Evolutionary conservation across 2,888 invertebrate genomes (phyloP).

Genomic region (Ectemnius continuus): DNA sequence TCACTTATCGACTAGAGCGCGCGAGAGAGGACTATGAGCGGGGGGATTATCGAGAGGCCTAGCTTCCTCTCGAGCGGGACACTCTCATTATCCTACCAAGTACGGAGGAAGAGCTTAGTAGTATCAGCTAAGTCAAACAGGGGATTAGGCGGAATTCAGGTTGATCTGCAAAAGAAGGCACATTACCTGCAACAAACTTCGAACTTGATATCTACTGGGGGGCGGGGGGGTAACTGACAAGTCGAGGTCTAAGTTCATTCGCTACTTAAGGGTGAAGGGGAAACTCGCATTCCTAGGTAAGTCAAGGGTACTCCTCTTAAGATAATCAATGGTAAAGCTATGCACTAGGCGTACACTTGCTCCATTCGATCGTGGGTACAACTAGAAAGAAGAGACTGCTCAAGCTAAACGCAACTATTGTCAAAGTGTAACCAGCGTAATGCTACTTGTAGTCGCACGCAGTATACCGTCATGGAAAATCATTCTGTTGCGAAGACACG

Average conservation of each 20-base stretch:
- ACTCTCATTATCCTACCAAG: constrained; percentile 8
- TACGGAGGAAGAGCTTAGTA: neutral
- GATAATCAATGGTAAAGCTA: neutral
- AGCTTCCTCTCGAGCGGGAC: neutral
- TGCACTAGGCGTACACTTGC: neutral
- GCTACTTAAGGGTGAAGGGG: neutral
- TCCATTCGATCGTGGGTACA: neutral
- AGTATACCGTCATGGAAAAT: constrained; percentile 12
- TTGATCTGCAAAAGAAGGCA: constrained; percentile 6
- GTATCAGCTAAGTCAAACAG: constrained; percentile 1
- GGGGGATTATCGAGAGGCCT: constrained; percentile 1
- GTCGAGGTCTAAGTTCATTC: neutral
- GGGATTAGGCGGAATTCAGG: neutral
- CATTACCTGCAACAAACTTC: constrained; percentile 1
- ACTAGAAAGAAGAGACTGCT: neutral
- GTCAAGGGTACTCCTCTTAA: neutral
- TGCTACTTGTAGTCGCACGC: constrained; percentile 10
- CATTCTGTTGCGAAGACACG: constrained; percentile 11
- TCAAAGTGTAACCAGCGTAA: neutral
- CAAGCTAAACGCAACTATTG: constrained; percentile 2
- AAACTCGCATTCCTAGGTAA: neutral
- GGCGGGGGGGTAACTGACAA: neutral
- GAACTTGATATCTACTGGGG: neutral
- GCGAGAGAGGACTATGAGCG: neutral
- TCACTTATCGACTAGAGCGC: constrained; percentile 40